Conservation (phyloP, 30 jellyfish, hydroid and myxozoan genomes). For the Sanderia malayensis region DNA sequence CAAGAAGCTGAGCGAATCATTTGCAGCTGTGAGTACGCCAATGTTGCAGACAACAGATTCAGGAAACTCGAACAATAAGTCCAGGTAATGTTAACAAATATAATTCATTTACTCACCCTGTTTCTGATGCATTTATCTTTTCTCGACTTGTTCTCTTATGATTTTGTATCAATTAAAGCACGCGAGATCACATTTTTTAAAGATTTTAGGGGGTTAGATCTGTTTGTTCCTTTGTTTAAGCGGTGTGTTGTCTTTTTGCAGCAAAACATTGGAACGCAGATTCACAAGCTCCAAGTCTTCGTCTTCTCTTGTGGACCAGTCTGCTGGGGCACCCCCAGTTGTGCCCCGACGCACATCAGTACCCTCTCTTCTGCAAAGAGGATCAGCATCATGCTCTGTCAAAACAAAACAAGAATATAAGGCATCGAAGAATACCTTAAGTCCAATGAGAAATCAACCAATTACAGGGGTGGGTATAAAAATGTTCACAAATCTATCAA, state of each 20-base stretch:
- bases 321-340: constrained; percentile 52
- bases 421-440: constrained; percentile 10
- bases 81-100: constrained; percentile 41
- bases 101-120: too few relatives aligned
- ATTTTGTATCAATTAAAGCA: too few relatives aligned
- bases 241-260: too few relatives aligned
- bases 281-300: constrained; percentile 40
- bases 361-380: constrained; percentile 20
- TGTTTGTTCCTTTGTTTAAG: too few relatives aligned
- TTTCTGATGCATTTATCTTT: too few relatives aligned
- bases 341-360: constrained; percentile 59
- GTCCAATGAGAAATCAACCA: constrained; percentile 3
- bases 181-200: too few relatives aligned
- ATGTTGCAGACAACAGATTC: constrained; percentile 35
- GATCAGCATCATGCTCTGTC: constrained; percentile 52
- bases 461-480: constrained; percentile 35
- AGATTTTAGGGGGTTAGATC: too few relatives aligned
- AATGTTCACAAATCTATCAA: too few relatives aligned
- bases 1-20: constrained; percentile 39
- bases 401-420: constrained; percentile 17
- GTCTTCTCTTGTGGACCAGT: constrained; percentile 24
- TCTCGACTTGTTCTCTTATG: too few relatives aligned
- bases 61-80: constrained; percentile 1
- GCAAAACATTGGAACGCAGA: constrained; percentile 52
- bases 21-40: constrained; percentile 44